Evolutionary conservation across 1,140 invertebrate species (phyloP).

Genomic region (Probaryconus sp.): DNA sequence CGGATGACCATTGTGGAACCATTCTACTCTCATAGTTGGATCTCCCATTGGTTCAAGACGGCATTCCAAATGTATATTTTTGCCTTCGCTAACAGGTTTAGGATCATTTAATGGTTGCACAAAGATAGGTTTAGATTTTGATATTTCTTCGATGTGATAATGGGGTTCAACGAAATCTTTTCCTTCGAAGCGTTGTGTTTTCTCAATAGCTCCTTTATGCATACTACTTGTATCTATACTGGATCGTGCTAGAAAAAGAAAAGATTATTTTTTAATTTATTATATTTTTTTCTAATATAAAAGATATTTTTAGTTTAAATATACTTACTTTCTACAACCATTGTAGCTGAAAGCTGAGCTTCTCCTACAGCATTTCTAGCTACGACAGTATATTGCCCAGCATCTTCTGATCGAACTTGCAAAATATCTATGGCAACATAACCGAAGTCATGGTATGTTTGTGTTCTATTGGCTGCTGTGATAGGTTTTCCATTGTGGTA

Average conservation of each 20-base stretch:
- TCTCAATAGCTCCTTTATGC: constrained; percentile 90
- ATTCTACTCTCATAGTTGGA: constrained; percentile 96
- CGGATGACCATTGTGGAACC: constrained; percentile 94
- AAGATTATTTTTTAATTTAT: constrained; percentile 44
- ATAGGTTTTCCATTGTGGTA: constrained; percentile 93
- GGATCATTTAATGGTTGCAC: constrained; percentile 90
- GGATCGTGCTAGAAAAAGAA: constrained; percentile 83
- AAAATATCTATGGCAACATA: constrained; percentile 96
- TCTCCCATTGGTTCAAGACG: constrained; percentile 95
- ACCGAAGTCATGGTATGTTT: constrained; percentile 96
- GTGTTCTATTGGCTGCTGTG: constrained; percentile 90
- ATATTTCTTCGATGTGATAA: constrained; percentile 94
- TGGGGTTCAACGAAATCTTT: constrained; percentile 91
- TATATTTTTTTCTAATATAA: constrained; percentile 34
- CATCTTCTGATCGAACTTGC: constrained; percentile 90
- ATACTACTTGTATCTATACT: constrained; percentile 93
- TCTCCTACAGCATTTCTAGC: constrained; percentile 93
- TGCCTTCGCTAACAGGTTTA: constrained; percentile 91
- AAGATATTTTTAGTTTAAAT: constrained; percentile 9
- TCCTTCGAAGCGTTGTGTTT: constrained; percentile 91
- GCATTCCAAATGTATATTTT: constrained; percentile 94
- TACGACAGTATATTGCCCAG: constrained; percentile 91
- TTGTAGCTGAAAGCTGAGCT: constrained; percentile 87
- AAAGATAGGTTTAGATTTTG: constrained; percentile 95
- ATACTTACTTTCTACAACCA: constrained; percentile 91